A percentile compares a stretch with the other conserved stretches of the same genome.
phyloP scores from a whole-genome alignment of 2,888 invertebrate genomes.

The Cryptocheilus praepositus region DNA sequence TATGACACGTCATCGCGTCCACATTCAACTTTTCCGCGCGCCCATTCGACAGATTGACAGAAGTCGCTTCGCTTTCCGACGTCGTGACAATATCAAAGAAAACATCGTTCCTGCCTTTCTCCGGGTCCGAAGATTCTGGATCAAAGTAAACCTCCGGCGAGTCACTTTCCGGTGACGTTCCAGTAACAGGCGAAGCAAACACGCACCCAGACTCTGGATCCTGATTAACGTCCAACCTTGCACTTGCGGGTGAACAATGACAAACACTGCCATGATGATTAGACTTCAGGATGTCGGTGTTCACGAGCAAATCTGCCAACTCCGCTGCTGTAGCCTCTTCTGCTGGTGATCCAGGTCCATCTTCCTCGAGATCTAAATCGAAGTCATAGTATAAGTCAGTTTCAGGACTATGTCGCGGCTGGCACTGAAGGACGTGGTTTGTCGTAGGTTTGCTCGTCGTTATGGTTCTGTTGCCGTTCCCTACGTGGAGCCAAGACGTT shows the following conservation, averaged over 20 bases:
- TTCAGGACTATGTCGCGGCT: conserved; percentile 75
- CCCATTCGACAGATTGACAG: conserved; percentile 36
- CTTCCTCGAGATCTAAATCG: conserved; percentile 62
- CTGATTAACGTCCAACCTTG: conserved; percentile 70
- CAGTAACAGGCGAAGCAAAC: conserved; percentile 73
- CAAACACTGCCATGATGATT: conserved; percentile 62
- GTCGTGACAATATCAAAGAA: conserved; percentile 56
- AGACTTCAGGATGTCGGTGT: conserved; percentile 57
- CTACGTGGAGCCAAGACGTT: conserved; percentile 62
- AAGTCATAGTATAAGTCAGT: conserved; percentile 69
- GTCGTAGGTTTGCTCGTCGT: conserved; percentile 61
- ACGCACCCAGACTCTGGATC: conserved; percentile 76
- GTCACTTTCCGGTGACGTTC: conserved; percentile 74
- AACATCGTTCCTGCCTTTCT: conserved; percentile 53
- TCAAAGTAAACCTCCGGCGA: conserved; percentile 69
- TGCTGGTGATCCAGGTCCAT: conserved; percentile 83
- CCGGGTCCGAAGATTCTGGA: conserved; percentile 64
- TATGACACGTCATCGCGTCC: conserved; percentile 5
- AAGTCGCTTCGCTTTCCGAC: conserved; percentile 58
- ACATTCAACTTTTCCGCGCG: conserved; percentile 10
- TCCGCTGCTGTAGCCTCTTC: conserved; percentile 77
- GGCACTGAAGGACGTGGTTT: conserved; percentile 70
- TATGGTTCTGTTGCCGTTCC: conserved; percentile 60
- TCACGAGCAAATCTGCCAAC: conserved; percentile 73
- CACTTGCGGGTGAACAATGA: conserved; percentile 76